Evolutionary conservation across 2,797 vertebrate species (phyloP).

Genomic region (Toxotes lorentzi): DNA sequence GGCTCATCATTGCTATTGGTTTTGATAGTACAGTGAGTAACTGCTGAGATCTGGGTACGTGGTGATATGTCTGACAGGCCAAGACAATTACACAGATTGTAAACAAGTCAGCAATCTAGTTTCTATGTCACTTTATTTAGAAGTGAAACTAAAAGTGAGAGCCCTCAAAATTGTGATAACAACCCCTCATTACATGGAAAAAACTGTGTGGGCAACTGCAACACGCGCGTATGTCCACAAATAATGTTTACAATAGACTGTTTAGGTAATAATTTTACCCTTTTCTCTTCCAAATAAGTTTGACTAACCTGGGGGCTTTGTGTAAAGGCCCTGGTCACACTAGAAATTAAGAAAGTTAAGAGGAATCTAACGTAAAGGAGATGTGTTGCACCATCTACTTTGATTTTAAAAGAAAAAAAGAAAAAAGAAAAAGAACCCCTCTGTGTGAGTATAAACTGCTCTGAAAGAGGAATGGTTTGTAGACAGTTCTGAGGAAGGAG

Average conservation of each 20-base stretch:
- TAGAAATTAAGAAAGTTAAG: not conserved
- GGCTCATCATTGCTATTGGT: slow-evolving; percentile 6
- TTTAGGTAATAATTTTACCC: not conserved
- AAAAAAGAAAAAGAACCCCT: no score
- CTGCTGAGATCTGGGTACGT: slow-evolving; percentile 1
- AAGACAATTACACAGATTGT: not conserved
- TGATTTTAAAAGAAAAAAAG: not conserved
- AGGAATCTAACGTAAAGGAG: not conserved
- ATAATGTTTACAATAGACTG: not conserved
- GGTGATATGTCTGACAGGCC: not conserved
- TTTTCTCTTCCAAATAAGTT: not conserved
- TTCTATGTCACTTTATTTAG: not conserved
- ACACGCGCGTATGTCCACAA: not conserved
- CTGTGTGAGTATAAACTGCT: not conserved
- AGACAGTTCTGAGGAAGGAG: not conserved
- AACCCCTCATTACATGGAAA: not conserved
- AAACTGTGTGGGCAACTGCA: not conserved
- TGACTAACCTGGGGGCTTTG: not conserved
- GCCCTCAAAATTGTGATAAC: not conserved
- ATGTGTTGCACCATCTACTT: not conserved
- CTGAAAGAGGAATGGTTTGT: not conserved
- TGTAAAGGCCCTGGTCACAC: not conserved
- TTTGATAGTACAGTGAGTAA: slow-evolving; percentile 18
- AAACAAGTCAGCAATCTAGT: not conserved
- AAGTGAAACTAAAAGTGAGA: slow-evolving; percentile 1